Percentiles rank a stretch among this genome's conserved stretches.
These are phyloP conservation scores for Bubalus kerabau DNA, from an alignment of 2,113 vertebrate genomes.

Conservation along the genomic window DNA sequence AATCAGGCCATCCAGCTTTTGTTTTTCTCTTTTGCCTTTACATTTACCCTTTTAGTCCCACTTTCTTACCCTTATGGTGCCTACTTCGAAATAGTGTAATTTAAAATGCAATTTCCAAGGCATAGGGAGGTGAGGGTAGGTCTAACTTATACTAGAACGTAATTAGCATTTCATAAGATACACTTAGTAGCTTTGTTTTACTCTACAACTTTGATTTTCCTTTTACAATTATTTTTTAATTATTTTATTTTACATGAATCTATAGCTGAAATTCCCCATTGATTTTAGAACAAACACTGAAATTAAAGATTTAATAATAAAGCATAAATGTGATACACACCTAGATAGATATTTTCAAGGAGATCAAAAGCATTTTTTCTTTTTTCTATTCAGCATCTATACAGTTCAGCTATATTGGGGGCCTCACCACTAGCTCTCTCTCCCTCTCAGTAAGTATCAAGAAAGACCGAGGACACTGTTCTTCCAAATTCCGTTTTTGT, in stretches of 20 bases:
- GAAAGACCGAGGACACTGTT: background rate
- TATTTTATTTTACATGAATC: background rate
- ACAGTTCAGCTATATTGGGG: background rate
- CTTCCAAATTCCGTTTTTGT: background rate
- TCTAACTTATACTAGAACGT: background rate
- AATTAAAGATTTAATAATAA: background rate
- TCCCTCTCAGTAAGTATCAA: background rate
- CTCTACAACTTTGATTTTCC: background rate
- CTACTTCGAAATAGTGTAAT: background rate
- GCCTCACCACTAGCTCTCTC: background rate
- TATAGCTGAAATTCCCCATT: background rate
- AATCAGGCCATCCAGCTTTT: background rate
- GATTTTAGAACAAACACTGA: background rate
- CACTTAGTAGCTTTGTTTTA: background rate
- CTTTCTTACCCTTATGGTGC: background rate
- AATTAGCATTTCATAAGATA: background rate
- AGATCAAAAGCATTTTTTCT: background rate
- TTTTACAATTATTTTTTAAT: background rate
- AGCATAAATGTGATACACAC: background rate
- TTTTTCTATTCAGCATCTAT: background rate
- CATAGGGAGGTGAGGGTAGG: fast-evolving
- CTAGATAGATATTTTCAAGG: background rate
- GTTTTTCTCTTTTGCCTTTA: background rate
- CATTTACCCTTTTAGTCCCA: background rate
- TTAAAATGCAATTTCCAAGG: constrained; percentile 11